phyloP scores from a whole-genome alignment of 2,113 vertebrate genomes.

The Forbesichthys papilliferus region DNA sequence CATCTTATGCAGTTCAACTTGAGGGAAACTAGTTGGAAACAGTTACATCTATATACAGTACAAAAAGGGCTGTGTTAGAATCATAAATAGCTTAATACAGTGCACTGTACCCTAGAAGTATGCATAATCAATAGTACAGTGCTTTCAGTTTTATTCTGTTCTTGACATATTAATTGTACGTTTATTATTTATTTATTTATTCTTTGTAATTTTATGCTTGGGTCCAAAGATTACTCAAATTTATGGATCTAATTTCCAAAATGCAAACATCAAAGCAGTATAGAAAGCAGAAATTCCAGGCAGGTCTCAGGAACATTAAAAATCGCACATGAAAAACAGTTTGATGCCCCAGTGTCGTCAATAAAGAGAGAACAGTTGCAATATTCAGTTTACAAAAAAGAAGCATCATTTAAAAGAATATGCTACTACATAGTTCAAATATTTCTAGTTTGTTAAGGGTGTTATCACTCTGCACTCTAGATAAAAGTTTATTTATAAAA shows the following conservation, averaged over 20 bases:
- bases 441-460: slow-evolving; percentile 29
- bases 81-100: slow-evolving; percentile 70
- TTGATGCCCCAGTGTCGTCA: neutral
- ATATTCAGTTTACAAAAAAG: slow-evolving; percentile 17
- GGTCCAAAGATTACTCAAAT: too few species aligned
- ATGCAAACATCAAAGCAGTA: slow-evolving; percentile 14
- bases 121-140: slow-evolving; percentile 46
- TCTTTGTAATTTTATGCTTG: slow-evolving; percentile 41
- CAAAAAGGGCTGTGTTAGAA: slow-evolving; percentile 71
- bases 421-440: neutral
- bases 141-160: slow-evolving; percentile 25
- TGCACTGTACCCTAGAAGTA: slow-evolving; percentile 46
- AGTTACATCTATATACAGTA: slow-evolving; percentile 70
- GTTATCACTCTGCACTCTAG: slow-evolving; percentile 42
- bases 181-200: neutral
- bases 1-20: slow-evolving; percentile 50
- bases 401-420: slow-evolving; percentile 28
- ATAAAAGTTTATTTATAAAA: slow-evolving; percentile 33
- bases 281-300: neutral
- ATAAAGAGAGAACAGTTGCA: neutral
- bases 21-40: slow-evolving; percentile 37
- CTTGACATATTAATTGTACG: too few species aligned
- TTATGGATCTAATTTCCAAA: neutral
- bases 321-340: neutral
- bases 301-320: neutral